Conservation (phyloP, 2,113 vertebrate species). For the Baryphthengus martii region DNA sequence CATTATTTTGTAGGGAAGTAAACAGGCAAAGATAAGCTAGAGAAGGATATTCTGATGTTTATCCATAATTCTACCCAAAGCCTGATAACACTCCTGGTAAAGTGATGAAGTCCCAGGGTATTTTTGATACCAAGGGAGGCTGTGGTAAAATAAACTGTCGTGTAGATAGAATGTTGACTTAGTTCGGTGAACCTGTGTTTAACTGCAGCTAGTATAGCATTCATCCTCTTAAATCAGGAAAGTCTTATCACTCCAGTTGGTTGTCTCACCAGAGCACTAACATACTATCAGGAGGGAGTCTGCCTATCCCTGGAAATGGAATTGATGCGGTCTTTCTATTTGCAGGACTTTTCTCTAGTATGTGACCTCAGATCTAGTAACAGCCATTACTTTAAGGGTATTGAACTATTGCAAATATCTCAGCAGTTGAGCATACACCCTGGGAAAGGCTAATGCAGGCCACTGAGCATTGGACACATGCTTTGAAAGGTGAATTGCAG, state of each 20-base stretch:
- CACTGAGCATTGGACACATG: not conserved
- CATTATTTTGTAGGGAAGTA: not conserved
- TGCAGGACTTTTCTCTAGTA: not conserved
- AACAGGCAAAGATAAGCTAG: not conserved
- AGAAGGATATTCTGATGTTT: not conserved
- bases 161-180: not conserved
- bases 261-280: not conserved
- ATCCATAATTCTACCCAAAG: not conserved
- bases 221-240: not conserved
- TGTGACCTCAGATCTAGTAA: not conserved
- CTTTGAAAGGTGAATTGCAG: not conserved
- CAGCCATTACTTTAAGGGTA: not conserved
- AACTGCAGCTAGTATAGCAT: not conserved
- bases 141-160: not conserved
- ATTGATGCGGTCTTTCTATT: not conserved
- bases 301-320: not conserved
- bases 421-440: not conserved
- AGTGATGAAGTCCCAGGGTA: not conserved
- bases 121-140: not conserved
- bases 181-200: not conserved
- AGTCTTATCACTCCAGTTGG: not conserved
- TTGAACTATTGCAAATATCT: not conserved
- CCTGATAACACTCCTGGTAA: not conserved
- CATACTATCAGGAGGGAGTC: fast-evolving
- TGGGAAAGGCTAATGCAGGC: not conserved